These are phyloP conservation scores for Drosophila sproati DNA, from an alignment of 1,140 invertebrate species.

Conservation along the genomic window DNA sequence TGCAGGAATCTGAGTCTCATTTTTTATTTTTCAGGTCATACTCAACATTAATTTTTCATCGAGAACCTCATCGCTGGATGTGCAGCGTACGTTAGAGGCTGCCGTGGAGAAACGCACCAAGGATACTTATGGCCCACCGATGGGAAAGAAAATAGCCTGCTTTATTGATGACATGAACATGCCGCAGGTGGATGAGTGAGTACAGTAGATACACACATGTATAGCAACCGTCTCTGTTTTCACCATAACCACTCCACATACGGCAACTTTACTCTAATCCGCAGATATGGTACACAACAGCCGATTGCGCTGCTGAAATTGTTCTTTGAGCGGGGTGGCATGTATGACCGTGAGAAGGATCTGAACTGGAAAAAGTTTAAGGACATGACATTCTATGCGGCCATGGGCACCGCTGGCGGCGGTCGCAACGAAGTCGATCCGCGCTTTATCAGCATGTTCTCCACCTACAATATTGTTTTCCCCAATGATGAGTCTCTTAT, in stretches of 20 bases:
- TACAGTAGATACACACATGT: constrained; percentile 29
- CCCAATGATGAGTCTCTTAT: constrained; percentile 91
- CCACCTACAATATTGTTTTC: constrained; percentile 93
- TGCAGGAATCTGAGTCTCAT: constrained; percentile 22
- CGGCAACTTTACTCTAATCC: not conserved
- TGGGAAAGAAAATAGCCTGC: constrained; percentile 93
- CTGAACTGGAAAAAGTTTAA: constrained; percentile 94
- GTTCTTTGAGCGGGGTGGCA: constrained; percentile 92
- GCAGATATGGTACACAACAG: constrained; percentile 95
- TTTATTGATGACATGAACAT: constrained; percentile 98
- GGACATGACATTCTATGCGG: constrained; percentile 92
- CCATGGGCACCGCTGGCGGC: constrained; percentile 90
- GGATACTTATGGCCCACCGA: constrained; percentile 93
- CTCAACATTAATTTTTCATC: constrained; percentile 96
- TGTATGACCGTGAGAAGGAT: constrained; percentile 95
- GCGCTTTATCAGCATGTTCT: constrained; percentile 95
- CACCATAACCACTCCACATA: not conserved
- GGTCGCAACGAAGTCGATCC: constrained; percentile 95
- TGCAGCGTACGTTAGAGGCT: constrained; percentile 94
- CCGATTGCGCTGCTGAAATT: constrained; percentile 95
- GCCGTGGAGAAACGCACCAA: constrained; percentile 95
- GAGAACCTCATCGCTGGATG: constrained; percentile 94
- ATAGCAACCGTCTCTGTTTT: not conserved
- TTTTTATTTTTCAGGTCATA: constrained; percentile 85
- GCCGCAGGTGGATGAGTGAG: constrained; percentile 90